Evolutionary conservation across 1,140 invertebrate genomes (phyloP).

Genomic region (Druon quercuslanigerum): DNA sequence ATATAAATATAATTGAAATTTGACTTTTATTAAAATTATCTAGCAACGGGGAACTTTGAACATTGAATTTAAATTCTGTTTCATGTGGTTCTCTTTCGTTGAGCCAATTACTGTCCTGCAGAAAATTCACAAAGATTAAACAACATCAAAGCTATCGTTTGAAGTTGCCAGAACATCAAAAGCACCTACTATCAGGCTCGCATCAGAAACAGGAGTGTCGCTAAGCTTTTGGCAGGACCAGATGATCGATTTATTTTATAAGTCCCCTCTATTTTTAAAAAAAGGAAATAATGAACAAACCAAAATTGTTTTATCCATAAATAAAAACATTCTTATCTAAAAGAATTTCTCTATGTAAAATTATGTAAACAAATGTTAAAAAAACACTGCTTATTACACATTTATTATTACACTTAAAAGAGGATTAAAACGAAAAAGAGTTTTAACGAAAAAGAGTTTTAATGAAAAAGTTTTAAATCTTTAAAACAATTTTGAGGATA

Average conservation of each 20-base stretch:
- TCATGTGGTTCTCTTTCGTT: not conserved
- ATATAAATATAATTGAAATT: slow-evolving; percentile 22
- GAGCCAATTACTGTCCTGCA: not conserved
- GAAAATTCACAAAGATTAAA: slow-evolving; percentile 20
- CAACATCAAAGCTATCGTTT: slow-evolving; percentile 49
- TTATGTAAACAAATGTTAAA: too few relatives aligned
- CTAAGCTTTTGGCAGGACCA: slow-evolving; percentile 42
- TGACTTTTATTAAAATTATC: slow-evolving; percentile 38
- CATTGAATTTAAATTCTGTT: not conserved
- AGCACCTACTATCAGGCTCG: slow-evolving; percentile 68
- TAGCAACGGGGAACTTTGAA: not conserved
- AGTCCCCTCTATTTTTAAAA: too few relatives aligned
- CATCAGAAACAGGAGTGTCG: slow-evolving; percentile 56
- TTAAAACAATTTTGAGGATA: too few relatives aligned
- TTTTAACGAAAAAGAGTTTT: too few relatives aligned
- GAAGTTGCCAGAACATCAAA: slow-evolving; percentile 72
- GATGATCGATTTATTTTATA: slow-evolving; percentile 33
- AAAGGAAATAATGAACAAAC: too few relatives aligned
- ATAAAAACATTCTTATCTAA: too few relatives aligned
- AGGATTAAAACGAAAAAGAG: too few relatives aligned
- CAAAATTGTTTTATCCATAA: too few relatives aligned
- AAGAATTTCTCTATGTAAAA: too few relatives aligned
- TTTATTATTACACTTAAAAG: too few relatives aligned
- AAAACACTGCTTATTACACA: too few relatives aligned
- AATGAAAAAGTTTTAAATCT: too few relatives aligned